Conservation (phyloP, 2,113 vertebrate genomes). For the Petrocephalus microphthalmus region DNA sequence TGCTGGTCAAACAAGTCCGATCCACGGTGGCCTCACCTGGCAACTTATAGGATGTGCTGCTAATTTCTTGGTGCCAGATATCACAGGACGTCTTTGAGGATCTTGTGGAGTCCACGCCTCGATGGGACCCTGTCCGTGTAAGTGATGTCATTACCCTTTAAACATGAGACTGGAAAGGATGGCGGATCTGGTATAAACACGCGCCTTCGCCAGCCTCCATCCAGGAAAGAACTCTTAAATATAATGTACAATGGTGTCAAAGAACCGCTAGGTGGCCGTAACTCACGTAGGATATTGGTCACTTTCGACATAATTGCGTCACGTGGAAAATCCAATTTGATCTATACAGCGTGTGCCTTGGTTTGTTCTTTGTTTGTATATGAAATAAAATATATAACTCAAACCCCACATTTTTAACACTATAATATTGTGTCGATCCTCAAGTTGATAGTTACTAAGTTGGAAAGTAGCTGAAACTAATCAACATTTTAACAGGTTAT, state of each 20-base stretch:
- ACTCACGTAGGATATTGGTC: background rate
- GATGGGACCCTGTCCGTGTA: background rate
- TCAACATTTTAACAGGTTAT: background rate
- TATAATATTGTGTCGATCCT: background rate
- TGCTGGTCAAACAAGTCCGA: too few species aligned
- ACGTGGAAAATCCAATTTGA: background rate
- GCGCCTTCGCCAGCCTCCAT: background rate
- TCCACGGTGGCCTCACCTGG: too few species aligned
- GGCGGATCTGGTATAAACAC: background rate
- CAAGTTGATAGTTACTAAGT: background rate
- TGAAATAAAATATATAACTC: background rate
- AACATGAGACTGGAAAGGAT: background rate
- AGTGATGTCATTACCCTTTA: background rate
- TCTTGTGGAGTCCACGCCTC: too few species aligned
- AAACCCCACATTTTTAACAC: background rate
- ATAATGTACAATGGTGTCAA: background rate
- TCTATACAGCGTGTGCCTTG: background rate
- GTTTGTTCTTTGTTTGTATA: background rate
- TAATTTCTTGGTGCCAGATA: too few species aligned
- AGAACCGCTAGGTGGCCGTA: background rate
- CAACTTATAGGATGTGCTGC: too few species aligned
- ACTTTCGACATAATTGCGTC: background rate
- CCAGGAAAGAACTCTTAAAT: background rate
- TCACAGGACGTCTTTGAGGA: too few species aligned
- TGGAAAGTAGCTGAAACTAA: background rate